Percentiles rank a stretch among this genome's conserved stretches.
These are phyloP conservation scores for crab-eating macaque (Macaca fascicularis) DNA, from an alignment of 2,113 vertebrate genomes.

Conservation along the genomic window DNA sequence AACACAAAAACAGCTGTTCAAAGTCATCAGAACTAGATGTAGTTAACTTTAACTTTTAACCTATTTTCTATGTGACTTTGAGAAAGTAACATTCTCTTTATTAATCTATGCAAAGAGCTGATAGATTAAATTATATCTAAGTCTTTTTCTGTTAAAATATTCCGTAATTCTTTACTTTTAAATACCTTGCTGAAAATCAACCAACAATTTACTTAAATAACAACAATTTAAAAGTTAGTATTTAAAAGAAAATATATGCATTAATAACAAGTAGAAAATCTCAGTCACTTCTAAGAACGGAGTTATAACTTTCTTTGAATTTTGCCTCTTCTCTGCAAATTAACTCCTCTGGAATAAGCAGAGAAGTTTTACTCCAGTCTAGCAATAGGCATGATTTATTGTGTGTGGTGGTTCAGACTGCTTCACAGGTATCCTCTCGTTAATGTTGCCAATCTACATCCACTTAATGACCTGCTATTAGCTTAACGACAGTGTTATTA, in stretches of 20 bases:
- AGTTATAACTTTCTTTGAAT: neutral
- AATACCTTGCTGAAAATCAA: neutral
- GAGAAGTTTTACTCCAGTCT: neutral
- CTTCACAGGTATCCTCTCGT: conserved; percentile 31
- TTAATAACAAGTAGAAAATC: neutral
- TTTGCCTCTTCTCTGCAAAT: neutral
- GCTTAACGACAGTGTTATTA: conserved; percentile 53
- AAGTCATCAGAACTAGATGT: neutral
- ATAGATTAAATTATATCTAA: neutral
- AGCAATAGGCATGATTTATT: conserved; percentile 55
- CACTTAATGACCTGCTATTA: neutral
- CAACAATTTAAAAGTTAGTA: neutral
- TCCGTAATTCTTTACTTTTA: neutral
- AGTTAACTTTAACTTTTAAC: neutral
- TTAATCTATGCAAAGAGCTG: neutral
- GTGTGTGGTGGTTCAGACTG: neutral
- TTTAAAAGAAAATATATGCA: neutral
- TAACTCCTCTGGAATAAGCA: neutral
- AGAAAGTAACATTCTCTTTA: neutral
- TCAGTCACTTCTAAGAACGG: neutral
- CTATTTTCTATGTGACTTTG: neutral
- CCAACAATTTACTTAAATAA: neutral
- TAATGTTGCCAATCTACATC: conserved; percentile 54
- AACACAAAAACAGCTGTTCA: neutral
- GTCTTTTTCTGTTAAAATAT: neutral